A percentile compares a stretch with the other conserved stretches of the same genome.
These are phyloP conservation scores for Apodemia duryi DNA, from an alignment of 2,888 invertebrate species.

Conservation along the genomic window DNA sequence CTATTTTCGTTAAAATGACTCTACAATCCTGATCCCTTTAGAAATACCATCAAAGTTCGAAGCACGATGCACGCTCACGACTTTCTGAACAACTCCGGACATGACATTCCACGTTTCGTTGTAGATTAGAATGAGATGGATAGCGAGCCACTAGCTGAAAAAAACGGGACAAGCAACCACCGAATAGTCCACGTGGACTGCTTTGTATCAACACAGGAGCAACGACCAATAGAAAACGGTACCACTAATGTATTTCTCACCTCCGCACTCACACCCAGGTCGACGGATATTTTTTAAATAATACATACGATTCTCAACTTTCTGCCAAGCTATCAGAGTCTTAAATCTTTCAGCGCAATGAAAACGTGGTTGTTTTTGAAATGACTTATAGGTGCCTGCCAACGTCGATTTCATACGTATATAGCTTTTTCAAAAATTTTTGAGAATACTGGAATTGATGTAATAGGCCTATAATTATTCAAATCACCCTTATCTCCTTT, in stretches of 20 bases:
- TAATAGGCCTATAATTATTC: too few relatives aligned
- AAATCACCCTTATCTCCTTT: too few relatives aligned
- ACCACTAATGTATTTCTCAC: conserved; percentile 81
- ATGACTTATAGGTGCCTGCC: conserved; percentile 55
- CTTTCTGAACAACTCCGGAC: conserved; percentile 80
- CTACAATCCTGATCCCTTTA: conserved; percentile 51
- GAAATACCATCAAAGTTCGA: conserved; percentile 52
- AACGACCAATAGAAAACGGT: conserved; percentile 78
- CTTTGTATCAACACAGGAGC: conserved; percentile 78
- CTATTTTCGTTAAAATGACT: conserved; percentile 32
- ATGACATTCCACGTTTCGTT: conserved; percentile 79
- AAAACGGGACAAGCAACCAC: conserved; percentile 75
- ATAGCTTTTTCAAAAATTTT: too few relatives aligned
- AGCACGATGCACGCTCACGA: conserved; percentile 80
- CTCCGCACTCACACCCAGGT: conserved; percentile 77
- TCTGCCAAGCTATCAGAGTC: conserved; percentile 47
- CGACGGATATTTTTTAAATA: conserved; percentile 57
- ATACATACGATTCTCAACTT: conserved; percentile 61
- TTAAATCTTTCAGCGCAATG: conserved; percentile 47
- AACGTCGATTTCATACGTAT: conserved; percentile 53
- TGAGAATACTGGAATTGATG: too few relatives aligned
- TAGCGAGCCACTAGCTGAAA: conserved; percentile 66
- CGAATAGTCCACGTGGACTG: conserved; percentile 77
- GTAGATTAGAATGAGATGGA: conserved; percentile 78
- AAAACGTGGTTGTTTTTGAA: conserved; percentile 51